Conservation (phyloP, 64 coral and sea anemone genomes). For the Montipora foliosa region DNA sequence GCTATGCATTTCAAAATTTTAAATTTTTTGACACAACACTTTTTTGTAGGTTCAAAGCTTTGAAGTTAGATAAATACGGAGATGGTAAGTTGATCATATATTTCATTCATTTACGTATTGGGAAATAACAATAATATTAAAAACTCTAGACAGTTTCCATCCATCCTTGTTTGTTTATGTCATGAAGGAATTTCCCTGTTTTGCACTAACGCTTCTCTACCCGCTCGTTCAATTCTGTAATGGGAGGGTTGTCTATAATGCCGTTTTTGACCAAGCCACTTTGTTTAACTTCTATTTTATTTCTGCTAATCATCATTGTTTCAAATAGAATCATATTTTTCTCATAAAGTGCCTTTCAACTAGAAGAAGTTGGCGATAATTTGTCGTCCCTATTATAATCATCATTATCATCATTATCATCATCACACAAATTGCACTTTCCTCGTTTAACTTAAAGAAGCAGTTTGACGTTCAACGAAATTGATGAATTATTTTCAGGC, state of each 20-base stretch:
- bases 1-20: too few relatives aligned
- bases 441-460: not conserved
- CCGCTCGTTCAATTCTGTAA: not conserved
- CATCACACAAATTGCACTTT: not conserved
- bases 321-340: too few relatives aligned
- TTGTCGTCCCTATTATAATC: too few relatives aligned
- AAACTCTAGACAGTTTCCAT: too few relatives aligned
- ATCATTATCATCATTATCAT: too few relatives aligned
- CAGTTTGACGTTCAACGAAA: not conserved
- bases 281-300: not conserved
- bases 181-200: too few relatives aligned
- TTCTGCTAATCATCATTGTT: too few relatives aligned
- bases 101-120: not conserved
- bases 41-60: constrained; percentile 67
- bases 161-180: too few relatives aligned
- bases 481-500: constrained; percentile 22
- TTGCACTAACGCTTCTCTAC: not conserved
- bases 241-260: not conserved
- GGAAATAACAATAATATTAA: too few relatives aligned
- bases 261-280: too few relatives aligned
- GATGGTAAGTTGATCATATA: constrained; percentile 53
- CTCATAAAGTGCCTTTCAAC: too few relatives aligned
- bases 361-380: too few relatives aligned
- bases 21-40: not conserved
- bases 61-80: constrained; percentile 73